These are phyloP conservation scores for Bombyx huttoni DNA, from an alignment of 2,888 invertebrate genomes.

Conservation along the genomic window DNA sequence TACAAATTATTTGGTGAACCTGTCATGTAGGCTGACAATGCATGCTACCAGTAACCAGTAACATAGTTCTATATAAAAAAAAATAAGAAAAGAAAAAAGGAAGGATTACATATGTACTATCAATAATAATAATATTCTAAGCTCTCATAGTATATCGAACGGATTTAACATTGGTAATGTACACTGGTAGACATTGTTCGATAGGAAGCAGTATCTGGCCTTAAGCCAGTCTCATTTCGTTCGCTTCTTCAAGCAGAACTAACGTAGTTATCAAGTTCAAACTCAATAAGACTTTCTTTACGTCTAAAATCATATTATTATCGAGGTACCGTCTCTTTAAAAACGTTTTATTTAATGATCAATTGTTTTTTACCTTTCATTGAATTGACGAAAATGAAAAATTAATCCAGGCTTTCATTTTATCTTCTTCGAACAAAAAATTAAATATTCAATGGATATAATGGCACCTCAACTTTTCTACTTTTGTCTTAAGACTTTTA, in stretches of 20 bases:
- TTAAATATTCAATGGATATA: no score
- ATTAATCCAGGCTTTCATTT: no score
- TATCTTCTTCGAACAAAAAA: no score
- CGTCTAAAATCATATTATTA: conserved; percentile 8
- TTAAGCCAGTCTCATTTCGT: conserved; percentile 11
- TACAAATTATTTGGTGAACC: no score
- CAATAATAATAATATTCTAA: not conserved
- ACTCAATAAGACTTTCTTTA: conserved; percentile 6
- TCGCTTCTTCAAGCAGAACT: not conserved
- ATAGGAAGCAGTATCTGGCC: conserved; percentile 10
- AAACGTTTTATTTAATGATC: not conserved
- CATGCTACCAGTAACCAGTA: no score
- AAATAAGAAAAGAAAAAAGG: no score
- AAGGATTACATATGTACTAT: no score
- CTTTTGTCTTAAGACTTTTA: no score
- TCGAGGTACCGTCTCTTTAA: not conserved
- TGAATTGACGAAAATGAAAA: no score
- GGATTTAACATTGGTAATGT: not conserved
- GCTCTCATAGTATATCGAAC: not conserved
- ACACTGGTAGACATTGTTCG: not conserved
- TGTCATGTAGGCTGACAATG: no score
- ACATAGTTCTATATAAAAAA: no score
- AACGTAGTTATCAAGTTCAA: not conserved
- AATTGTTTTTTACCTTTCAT: not conserved
- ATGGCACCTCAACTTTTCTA: no score